These are phyloP conservation scores for Parotocinclus haroldoi DNA, from an alignment of 2,797 vertebrate genomes.

Conservation along the genomic window DNA sequence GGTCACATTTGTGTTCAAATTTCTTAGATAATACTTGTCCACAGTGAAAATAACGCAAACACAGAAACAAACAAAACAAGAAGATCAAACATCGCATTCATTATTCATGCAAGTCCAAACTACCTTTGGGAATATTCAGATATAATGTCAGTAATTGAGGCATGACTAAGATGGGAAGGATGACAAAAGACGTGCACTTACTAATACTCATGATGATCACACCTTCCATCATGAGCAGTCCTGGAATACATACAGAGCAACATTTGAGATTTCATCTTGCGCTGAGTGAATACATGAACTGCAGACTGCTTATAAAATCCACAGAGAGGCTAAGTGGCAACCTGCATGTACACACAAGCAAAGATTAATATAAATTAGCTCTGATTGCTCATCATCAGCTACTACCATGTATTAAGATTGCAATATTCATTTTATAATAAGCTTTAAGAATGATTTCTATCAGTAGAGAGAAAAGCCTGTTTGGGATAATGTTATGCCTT, in stretches of 20 bases:
- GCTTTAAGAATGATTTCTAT: too few relatives aligned
- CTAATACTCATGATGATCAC: neutral
- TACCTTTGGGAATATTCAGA: neutral
- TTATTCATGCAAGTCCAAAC: constrained; percentile 1
- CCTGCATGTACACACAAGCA: constrained; percentile 60
- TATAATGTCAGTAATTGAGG: neutral
- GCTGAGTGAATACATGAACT: constrained; percentile 60
- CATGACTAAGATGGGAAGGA: neutral
- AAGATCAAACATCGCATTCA: constrained; percentile 8
- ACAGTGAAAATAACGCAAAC: constrained; percentile 14
- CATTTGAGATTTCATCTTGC: constrained; percentile 61
- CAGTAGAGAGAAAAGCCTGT: too few relatives aligned
- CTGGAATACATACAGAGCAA: constrained; percentile 18
- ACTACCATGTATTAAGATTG: neutral
- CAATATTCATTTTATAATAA: too few relatives aligned
- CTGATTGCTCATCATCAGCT: constrained; percentile 43
- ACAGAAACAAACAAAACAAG: constrained; percentile 21
- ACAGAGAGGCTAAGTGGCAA: constrained; percentile 45
- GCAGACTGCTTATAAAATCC: constrained; percentile 52
- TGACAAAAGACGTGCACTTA: constrained; percentile 30
- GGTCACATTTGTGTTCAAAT: constrained; percentile 31
- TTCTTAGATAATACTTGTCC: constrained; percentile 34
- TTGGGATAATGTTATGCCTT: too few relatives aligned
- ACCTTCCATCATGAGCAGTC: neutral
- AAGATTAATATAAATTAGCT: constrained; percentile 34